Evolutionary conservation across 1,140 invertebrate species (phyloP).

Genomic region (Chrysomallon squamiferum): DNA sequence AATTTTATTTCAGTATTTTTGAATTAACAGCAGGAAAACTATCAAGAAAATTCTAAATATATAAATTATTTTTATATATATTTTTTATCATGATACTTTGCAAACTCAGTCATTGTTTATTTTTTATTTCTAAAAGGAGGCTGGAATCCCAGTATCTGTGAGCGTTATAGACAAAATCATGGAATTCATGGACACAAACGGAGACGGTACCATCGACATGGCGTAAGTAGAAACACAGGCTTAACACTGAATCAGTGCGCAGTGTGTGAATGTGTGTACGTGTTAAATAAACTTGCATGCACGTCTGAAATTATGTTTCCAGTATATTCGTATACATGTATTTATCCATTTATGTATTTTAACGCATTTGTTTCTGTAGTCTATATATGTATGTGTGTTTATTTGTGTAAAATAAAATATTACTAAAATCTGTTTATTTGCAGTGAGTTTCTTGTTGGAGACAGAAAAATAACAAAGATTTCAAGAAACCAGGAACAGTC

Average conservation of each 20-base stretch:
- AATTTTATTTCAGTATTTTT: too few species aligned
- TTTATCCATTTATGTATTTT: background rate
- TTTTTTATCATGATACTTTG: too few species aligned
- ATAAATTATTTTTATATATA: too few species aligned
- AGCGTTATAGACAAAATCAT: slow-evolving; percentile 41
- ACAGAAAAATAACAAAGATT: slow-evolving; percentile 43
- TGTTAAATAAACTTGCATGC: background rate
- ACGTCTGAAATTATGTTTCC: background rate
- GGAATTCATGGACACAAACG: slow-evolving; percentile 42
- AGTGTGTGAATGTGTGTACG: background rate
- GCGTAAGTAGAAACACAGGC: slow-evolving; percentile 22
- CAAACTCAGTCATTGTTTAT: too few species aligned
- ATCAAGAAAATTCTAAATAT: too few species aligned
- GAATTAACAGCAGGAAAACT: too few species aligned
- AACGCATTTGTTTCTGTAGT: background rate
- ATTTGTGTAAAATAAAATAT: background rate
- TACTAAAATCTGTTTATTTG: background rate
- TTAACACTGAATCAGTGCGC: background rate
- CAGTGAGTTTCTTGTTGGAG: slow-evolving; percentile 43
- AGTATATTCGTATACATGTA: background rate
- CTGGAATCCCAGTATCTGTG: slow-evolving; percentile 36
- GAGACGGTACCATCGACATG: slow-evolving; percentile 38
- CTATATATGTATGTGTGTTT: background rate
- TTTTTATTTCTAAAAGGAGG: slow-evolving; percentile 24
- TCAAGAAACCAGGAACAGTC: slow-evolving; percentile 25